These are phyloP conservation scores for Biston stratarius DNA, from an alignment of 2,888 invertebrate genomes.

Conservation along the genomic window DNA sequence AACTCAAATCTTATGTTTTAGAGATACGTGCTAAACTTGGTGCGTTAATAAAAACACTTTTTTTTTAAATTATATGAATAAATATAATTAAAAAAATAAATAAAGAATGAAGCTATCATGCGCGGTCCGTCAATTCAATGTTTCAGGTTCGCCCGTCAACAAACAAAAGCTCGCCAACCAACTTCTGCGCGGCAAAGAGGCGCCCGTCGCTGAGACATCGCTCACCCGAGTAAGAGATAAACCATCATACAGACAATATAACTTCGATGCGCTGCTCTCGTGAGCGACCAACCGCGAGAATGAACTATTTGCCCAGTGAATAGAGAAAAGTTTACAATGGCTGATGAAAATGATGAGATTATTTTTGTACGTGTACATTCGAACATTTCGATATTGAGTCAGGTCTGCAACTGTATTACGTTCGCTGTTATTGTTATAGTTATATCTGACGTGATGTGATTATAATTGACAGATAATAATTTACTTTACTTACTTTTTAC, in stretches of 20 bases:
- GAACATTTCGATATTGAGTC: background rate
- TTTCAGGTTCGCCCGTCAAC: conserved; percentile 93
- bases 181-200: conserved; percentile 89
- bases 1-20: too few relatives aligned
- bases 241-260: conserved; percentile 66
- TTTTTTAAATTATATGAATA: too few relatives aligned
- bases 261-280: conserved; percentile 70
- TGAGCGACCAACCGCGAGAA: conserved; percentile 53
- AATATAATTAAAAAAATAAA: too few relatives aligned
- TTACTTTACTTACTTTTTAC: too few relatives aligned
- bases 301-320: conserved; percentile 17
- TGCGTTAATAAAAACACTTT: too few relatives aligned
- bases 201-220: conserved; percentile 91
- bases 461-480: too few relatives aligned
- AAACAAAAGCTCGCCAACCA: conserved; percentile 93
- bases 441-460: background rate
- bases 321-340: conserved; percentile 18
- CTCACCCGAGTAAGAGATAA: conserved; percentile 91
- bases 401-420: too few relatives aligned
- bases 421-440: background rate
- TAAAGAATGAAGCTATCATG: conserved; percentile 1
- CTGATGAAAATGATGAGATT: conserved; percentile 29
- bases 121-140: background rate
- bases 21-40: too few relatives aligned
- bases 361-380: background rate